These are phyloP conservation scores for Odontamblyopus lacepedii DNA, from an alignment of 2,797 vertebrate genomes.

Conservation along the genomic window DNA sequence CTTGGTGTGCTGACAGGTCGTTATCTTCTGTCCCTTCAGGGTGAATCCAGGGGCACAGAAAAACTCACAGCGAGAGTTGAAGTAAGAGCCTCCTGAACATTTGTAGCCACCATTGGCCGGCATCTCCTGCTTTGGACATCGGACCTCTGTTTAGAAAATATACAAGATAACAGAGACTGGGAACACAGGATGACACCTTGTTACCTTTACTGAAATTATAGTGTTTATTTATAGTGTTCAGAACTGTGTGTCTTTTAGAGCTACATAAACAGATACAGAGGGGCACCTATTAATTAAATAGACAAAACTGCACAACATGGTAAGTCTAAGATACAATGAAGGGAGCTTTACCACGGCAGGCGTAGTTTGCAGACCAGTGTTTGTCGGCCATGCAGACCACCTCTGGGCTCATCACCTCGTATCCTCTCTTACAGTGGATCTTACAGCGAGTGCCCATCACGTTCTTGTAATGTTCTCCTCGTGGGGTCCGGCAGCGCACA, in stretches of 20 bases:
- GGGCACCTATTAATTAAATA: neutral
- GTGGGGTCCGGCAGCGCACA: constrained; percentile 87
- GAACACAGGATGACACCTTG: neutral
- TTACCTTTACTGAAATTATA: neutral
- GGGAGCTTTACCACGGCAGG: constrained; percentile 89
- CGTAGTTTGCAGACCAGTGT: constrained; percentile 93
- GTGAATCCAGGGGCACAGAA: constrained; percentile 92
- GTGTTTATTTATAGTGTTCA: neutral
- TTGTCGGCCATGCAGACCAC: constrained; percentile 92
- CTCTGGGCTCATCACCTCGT: constrained; percentile 83
- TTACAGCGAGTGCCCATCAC: constrained; percentile 90
- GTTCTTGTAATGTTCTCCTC: constrained; percentile 87
- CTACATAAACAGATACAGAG: neutral
- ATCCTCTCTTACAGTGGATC: constrained; percentile 92
- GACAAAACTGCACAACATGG: too few relatives aligned
- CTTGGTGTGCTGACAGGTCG: constrained; percentile 88
- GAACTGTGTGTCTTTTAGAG: neutral
- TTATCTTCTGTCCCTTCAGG: constrained; percentile 85
- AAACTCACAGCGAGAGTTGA: constrained; percentile 93
- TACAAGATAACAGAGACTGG: neutral
- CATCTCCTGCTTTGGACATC: constrained; percentile 87
- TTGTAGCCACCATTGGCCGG: constrained; percentile 90
- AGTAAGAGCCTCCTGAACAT: constrained; percentile 94
- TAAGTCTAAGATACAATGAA: neutral
- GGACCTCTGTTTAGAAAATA: constrained; percentile 83